These are phyloP conservation scores for Acromyrmex charruanus DNA, from an alignment of 1,140 invertebrate species.

Conservation along the genomic window DNA sequence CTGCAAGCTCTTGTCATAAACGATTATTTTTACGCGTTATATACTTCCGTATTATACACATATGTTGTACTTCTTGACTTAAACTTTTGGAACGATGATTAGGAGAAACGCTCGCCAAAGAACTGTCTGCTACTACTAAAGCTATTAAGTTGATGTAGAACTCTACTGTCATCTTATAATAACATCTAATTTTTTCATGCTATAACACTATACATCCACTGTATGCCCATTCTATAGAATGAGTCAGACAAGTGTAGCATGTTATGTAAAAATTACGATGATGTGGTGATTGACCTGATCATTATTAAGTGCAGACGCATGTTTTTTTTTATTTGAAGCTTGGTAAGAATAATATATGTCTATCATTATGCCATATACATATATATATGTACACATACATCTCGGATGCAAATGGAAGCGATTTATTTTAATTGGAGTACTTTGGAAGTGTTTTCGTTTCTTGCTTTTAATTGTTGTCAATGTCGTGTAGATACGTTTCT, in stretches of 20 bases:
- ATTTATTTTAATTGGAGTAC: constrained; percentile 30
- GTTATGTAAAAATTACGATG: constrained; percentile 2
- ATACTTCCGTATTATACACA: neutral
- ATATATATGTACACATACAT: neutral
- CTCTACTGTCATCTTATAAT: neutral
- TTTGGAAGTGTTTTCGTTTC: constrained; percentile 12
- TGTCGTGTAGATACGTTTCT: neutral
- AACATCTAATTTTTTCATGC: neutral
- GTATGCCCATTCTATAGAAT: neutral
- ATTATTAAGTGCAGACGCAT: constrained; percentile 37
- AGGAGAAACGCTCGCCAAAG: neutral
- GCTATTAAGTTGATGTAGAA: neutral
- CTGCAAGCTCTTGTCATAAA: neutral
- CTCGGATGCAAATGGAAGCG: neutral
- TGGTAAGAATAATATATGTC: constrained; percentile 12
- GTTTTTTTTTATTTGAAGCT: constrained; percentile 39
- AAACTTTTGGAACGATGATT: constrained; percentile 19
- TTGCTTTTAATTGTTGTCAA: constrained; percentile 26
- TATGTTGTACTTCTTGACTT: constrained; percentile 14
- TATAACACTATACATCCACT: neutral
- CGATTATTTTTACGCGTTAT: constrained; percentile 8
- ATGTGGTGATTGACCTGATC: constrained; percentile 7
- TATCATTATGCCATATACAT: too few relatives aligned
- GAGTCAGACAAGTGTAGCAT: constrained; percentile 14
- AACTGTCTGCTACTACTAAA: neutral